Evolutionary conservation across 2,797 vertebrate species (phyloP).

Genomic region (Botia kubotai): DNA sequence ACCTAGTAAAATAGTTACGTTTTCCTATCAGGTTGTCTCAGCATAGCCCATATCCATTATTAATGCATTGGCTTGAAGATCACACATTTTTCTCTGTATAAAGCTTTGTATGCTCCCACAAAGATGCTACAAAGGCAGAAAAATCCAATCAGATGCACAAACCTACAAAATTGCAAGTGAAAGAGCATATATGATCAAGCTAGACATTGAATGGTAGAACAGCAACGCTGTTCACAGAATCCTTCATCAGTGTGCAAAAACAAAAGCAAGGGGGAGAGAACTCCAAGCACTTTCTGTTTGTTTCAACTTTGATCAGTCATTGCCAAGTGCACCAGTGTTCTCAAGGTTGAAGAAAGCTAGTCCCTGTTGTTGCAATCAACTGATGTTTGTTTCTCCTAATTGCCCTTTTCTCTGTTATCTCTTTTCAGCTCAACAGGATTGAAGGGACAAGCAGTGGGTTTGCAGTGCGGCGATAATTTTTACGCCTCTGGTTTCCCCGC

Average conservation of each 20-base stretch:
- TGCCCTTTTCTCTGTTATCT: constrained; percentile 10
- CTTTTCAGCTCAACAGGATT: constrained; percentile 1
- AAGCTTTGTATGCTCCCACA: constrained; percentile 28
- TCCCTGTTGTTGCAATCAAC: constrained; percentile 15
- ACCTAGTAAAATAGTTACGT: too few species aligned
- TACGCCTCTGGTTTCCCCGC: constrained; percentile 1
- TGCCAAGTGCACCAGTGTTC: constrained; percentile 9
- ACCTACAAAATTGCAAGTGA: constrained; percentile 34
- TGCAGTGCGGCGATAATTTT: neutral
- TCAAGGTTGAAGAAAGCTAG: constrained; percentile 2
- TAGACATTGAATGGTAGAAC: constrained; percentile 24
- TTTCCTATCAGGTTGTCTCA: neutral
- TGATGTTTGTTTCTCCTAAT: constrained; percentile 14
- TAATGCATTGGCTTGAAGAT: constrained; percentile 22
- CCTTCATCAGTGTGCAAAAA: constrained; percentile 25
- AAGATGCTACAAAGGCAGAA: constrained; percentile 14
- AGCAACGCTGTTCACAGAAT: constrained; percentile 21
- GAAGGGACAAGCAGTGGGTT: constrained; percentile 8
- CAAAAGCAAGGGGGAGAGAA: neutral
- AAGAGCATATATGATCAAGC: constrained; percentile 46
- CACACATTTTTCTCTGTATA: constrained; percentile 5
- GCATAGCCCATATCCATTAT: constrained; percentile 12
- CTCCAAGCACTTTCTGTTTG: constrained; percentile 13
- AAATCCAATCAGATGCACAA: constrained; percentile 41
- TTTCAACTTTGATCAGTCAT: constrained; percentile 15